Evolutionary conservation across 1,140 invertebrate genomes (phyloP).

Genomic region (Drosophila novamexicana): DNA sequence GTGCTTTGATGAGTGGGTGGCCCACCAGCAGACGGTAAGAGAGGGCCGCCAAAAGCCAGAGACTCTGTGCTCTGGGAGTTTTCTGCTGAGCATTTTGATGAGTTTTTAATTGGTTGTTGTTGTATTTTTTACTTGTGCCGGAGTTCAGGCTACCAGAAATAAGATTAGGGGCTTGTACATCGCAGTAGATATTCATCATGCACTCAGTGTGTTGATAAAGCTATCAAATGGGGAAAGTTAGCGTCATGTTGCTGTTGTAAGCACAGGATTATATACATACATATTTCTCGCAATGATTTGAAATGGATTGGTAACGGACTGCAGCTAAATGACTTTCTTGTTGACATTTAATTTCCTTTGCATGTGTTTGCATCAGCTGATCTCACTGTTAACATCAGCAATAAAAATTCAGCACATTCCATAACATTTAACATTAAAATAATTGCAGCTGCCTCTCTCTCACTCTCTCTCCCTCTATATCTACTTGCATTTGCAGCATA

Average conservation of each 20-base stretch:
- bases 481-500: background rate
- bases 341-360: background rate
- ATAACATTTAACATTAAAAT: too few relatives aligned
- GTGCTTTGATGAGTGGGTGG: constrained; percentile 25
- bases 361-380: too few relatives aligned
- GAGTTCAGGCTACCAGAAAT: constrained; percentile 11
- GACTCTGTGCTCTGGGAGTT: constrained; percentile 23
- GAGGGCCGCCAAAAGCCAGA: background rate
- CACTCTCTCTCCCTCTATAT: background rate
- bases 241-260: too few relatives aligned
- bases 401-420: too few relatives aligned
- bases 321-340: background rate
- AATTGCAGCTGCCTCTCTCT: background rate
- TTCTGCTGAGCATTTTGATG: constrained; percentile 37
- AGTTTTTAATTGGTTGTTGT: constrained; percentile 51
- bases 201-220: constrained; percentile 3
- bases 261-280: too few relatives aligned
- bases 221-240: background rate
- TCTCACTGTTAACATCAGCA: too few relatives aligned
- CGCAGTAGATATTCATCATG: constrained; percentile 6
- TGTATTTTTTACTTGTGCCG: constrained; percentile 16
- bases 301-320: too few relatives aligned
- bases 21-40: constrained; percentile 2
- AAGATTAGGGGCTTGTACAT: background rate
- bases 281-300: too few relatives aligned